Conservation (phyloP, 1,140 invertebrate genomes). For the Atta texana region DNA sequence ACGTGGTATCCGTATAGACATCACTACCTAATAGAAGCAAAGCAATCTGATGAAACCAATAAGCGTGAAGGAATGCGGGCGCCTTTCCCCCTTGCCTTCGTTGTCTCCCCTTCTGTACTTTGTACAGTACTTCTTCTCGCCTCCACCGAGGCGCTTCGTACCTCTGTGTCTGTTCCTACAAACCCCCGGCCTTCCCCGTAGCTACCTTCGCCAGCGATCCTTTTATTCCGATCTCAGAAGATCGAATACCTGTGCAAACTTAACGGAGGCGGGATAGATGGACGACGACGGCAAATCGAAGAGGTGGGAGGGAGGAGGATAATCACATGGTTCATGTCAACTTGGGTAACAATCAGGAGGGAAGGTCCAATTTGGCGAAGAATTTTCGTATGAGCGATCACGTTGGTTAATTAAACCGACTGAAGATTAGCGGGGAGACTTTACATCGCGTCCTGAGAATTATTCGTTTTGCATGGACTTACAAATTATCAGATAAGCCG, state of each 20-base stretch:
- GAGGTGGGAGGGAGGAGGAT: slow-evolving; percentile 21
- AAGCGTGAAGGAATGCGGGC: slow-evolving; percentile 85
- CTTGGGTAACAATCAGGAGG: slow-evolving; percentile 54
- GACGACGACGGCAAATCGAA: slow-evolving; percentile 31
- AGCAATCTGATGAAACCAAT: slow-evolving; percentile 86
- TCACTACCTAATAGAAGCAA: slow-evolving; percentile 82
- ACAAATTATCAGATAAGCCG: slow-evolving; percentile 5
- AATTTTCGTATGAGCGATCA: slow-evolving; percentile 56
- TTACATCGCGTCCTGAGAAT: slow-evolving; percentile 24
- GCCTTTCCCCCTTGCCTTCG: slow-evolving; percentile 60
- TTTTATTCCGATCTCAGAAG: slow-evolving; percentile 62
- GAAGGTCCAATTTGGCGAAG: slow-evolving; percentile 40
- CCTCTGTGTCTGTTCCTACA: slow-evolving; percentile 38
- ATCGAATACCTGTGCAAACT: slow-evolving; percentile 59
- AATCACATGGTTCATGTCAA: slow-evolving; percentile 67
- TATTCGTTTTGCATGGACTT: slow-evolving; percentile 33
- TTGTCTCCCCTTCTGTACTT: slow-evolving; percentile 36
- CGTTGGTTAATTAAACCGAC: slow-evolving; percentile 54
- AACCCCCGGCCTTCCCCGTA: slow-evolving; percentile 18
- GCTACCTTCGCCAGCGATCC: slow-evolving; percentile 56
- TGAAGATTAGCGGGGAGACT: slow-evolving; percentile 20
- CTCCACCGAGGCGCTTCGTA: slow-evolving; percentile 36
- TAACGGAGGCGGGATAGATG: slow-evolving; percentile 30
- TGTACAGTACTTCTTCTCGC: slow-evolving; percentile 45
- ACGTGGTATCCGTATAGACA: slow-evolving; percentile 81